These are phyloP conservation scores for Mormyrus lacerda DNA, from an alignment of 2,113 vertebrate species.

Conservation along the genomic window DNA sequence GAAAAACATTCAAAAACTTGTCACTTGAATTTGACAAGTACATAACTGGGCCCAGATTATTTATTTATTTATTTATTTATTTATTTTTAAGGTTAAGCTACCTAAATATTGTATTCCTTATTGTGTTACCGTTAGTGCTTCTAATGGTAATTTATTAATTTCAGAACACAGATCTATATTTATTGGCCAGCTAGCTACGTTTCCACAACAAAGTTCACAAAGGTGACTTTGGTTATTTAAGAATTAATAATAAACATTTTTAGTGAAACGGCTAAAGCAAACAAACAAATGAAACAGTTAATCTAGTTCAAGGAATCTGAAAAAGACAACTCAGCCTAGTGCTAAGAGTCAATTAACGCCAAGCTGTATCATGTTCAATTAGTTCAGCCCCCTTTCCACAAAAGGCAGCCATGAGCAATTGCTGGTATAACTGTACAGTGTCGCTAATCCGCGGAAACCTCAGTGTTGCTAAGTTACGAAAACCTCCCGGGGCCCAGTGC, in stretches of 20 bases:
- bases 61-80: too few species aligned
- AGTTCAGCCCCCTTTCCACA: slow-evolving; percentile 76
- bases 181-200: not conserved
- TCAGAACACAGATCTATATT: not conserved
- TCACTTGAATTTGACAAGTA: not conserved
- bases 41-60: not conserved
- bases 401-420: slow-evolving; percentile 77
- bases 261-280: not conserved
- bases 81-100: not conserved
- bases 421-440: slow-evolving; percentile 79
- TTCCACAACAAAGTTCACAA: not conserved
- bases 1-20: not conserved
- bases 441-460: slow-evolving; percentile 87
- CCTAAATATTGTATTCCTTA: not conserved
- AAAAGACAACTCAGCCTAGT: slow-evolving; percentile 63
- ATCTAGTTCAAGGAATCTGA: slow-evolving; percentile 39
- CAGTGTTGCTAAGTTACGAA: slow-evolving; percentile 79
- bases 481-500: slow-evolving; percentile 72
- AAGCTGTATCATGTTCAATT: slow-evolving; percentile 80
- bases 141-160: not conserved
- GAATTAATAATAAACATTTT: not conserved
- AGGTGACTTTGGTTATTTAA: not conserved
- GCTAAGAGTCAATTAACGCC: slow-evolving; percentile 83
- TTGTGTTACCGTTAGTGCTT: not conserved
- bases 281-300: not conserved